A percentile compares a stretch with the other conserved stretches of the same genome.
phyloP scores from a whole-genome alignment of 2,113 vertebrate genomes.

The Pungitius pungitius region DNA sequence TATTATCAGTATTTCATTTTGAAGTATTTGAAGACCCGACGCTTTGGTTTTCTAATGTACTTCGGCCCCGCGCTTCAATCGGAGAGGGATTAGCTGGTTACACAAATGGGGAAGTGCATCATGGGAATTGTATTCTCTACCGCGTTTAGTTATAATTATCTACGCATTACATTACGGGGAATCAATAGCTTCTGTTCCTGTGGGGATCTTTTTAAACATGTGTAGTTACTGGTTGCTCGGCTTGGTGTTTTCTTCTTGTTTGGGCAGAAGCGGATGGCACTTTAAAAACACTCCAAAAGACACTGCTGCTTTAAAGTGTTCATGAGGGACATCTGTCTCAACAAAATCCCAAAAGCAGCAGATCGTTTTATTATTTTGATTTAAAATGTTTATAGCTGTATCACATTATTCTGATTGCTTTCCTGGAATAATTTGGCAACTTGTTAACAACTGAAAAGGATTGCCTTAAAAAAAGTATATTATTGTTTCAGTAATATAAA shows the following conservation, averaged over 20 bases:
- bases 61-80: conserved; percentile 17
- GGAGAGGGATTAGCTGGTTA: conserved; percentile 48
- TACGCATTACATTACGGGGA: conserved; percentile 60
- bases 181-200: conserved; percentile 44
- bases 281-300: conserved; percentile 51
- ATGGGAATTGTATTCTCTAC: conserved; percentile 59
- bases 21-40: conserved; percentile 6
- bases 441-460: conserved; percentile 37
- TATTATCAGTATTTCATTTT: conserved; percentile 8
- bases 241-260: conserved; percentile 33
- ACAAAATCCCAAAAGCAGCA: conserved; percentile 46
- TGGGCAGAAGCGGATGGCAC: conserved; percentile 61
- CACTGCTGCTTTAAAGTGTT: conserved; percentile 36
- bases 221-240: conserved; percentile 42
- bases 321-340: conserved; percentile 22
- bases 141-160: conserved; percentile 56
- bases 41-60: conserved; percentile 57
- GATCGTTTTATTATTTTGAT: conserved; percentile 37
- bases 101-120: conserved; percentile 48
- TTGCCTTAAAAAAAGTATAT: conserved; percentile 31
- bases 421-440: conserved; percentile 63
- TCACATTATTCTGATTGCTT: conserved; percentile 35
- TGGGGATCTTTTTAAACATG: conserved; percentile 32
- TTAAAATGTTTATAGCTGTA: conserved; percentile 21
- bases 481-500: conserved; percentile 27